Evolutionary conservation across 2,113 vertebrate species (phyloP), one percentile per base, ranked within the genome.

Genomic region (Podarcis cretensis): DNA sequence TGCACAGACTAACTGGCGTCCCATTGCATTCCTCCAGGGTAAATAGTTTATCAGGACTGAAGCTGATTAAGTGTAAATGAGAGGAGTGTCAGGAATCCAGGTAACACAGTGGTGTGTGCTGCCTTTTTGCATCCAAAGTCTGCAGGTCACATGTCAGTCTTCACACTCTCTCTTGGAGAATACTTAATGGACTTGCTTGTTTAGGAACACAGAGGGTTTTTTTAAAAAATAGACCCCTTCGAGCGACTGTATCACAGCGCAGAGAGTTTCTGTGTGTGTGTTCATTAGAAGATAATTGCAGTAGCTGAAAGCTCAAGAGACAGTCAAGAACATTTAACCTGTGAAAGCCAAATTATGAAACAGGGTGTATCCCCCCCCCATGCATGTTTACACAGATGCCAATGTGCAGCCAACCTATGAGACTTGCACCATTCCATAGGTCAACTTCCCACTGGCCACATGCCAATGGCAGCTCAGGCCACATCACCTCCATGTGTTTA

Each of bases 31-130:
- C 89, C 87, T 93, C 77, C 83, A 86, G 86, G 87, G 86, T 89
- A 93, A 95, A 90, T 95, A 95, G 90, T 94, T 95, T 96, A 95
- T 96, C 93, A 92, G 89, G 68, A 89, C 71, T 76, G n/a, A 89
- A 92, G 40, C 90, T 96, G 90, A 96, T 95, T 95, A 95, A 96
- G 89, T 94, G 91, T 91, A 96, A 95, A 95, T 88, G 71, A 37
- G 0, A 92, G 91, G 66, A 78, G 87, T 87, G 86, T 95, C 92
- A 93, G 92, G 66, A 95, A 90, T 54, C n/a, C 90, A 96, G 93
- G 94, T 96, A 94, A 94, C 87, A 76, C 0, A 2, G 27, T 1
- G 43, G 78, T 35, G 2, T 88, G 48, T 66, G 27, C 83, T 96
- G 87, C 74, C 23, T 94, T 89, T 96, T 95, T 81, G 84, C 90